Conservation (phyloP, 1,140 invertebrate genomes). For the Apis cerana region DNA sequence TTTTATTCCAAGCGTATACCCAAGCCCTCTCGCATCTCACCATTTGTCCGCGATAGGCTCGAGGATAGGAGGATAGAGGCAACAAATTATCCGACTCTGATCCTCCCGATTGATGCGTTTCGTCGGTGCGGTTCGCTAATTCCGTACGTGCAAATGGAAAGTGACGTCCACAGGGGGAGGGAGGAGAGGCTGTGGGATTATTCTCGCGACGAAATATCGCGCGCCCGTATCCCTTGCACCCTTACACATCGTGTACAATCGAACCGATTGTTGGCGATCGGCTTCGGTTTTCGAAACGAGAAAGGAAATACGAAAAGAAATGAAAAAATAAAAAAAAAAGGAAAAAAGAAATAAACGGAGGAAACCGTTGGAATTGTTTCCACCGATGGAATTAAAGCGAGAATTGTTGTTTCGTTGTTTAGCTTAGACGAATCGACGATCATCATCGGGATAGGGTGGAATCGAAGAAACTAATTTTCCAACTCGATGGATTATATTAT, state of each 20-base stretch:
- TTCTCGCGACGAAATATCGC: constrained; percentile 57
- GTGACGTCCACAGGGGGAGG: constrained; percentile 15
- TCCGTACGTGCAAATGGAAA: constrained; percentile 59
- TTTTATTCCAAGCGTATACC: background rate
- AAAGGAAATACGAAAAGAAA: background rate
- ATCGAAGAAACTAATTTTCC: no score
- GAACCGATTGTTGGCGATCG: constrained; percentile 41
- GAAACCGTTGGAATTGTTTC: no score
- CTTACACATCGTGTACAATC: constrained; percentile 39
- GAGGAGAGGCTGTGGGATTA: constrained; percentile 16
- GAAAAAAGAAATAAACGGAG: background rate
- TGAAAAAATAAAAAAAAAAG: background rate
- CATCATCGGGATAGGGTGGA: no score
- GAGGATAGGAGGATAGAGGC: background rate
- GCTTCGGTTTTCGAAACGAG: constrained; percentile 16
- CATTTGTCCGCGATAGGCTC: background rate
- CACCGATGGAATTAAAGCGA: no score
- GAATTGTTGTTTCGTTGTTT: no score
- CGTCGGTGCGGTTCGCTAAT: constrained; percentile 9
- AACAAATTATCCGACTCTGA: constrained; percentile 20
- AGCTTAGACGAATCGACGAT: no score
- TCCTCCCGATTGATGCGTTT: constrained; percentile 18
- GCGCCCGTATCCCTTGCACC: constrained; percentile 12
- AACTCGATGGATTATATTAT: no score
- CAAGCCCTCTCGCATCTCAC: constrained; percentile 6